Percentiles rank a stretch among this genome's conserved stretches.
phyloP scores from a whole-genome alignment of 2,113 vertebrate genomes.

The Pristiophorus japonicus region DNA sequence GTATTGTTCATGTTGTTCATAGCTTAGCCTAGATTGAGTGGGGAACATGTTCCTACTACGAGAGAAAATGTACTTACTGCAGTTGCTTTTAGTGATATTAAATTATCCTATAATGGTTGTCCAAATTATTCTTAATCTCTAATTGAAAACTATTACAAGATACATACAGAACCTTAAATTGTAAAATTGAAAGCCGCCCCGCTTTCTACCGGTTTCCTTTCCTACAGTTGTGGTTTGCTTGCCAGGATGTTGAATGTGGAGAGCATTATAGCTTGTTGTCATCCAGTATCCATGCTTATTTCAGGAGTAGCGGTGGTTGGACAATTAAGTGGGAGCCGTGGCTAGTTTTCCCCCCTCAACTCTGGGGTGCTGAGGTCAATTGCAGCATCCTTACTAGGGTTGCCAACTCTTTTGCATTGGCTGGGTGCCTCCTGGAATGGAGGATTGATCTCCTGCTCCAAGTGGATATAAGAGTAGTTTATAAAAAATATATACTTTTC shows the following conservation, averaged over 20 bases:
- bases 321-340: neutral
- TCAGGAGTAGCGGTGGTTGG: neutral
- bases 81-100: neutral
- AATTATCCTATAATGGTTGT: neutral
- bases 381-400: neutral
- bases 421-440: neutral
- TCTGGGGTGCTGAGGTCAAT: neutral
- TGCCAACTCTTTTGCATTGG: neutral
- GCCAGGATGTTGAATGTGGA: neutral
- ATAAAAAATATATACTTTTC: neutral
- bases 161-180: neutral
- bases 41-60: neutral
- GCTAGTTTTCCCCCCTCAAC: neutral
- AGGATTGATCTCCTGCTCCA: neutral
- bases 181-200: neutral
- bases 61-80: neutral
- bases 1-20: neutral
- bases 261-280: neutral
- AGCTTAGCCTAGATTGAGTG: neutral
- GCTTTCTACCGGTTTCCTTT: neutral
- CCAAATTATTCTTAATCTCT: neutral
- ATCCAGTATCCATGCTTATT: neutral
- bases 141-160: neutral
- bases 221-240: neutral
- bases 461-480: neutral